Evolutionary conservation across 2,888 invertebrate species (phyloP).

Genomic region (Eristalis pertinax): DNA sequence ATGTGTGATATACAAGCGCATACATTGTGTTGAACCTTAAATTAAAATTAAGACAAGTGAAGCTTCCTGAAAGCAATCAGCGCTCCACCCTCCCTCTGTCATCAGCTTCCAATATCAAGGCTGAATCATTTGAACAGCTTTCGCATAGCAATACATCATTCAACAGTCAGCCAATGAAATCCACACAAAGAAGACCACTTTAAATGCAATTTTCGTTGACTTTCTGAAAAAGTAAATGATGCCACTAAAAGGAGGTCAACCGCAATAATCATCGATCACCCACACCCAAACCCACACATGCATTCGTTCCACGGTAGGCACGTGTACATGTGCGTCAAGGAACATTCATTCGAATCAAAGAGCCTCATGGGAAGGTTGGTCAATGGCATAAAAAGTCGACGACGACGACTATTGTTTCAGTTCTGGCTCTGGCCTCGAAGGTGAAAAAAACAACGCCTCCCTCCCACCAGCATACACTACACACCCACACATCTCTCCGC

Average conservation of each 20-base stretch:
- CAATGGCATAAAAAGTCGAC: conserved; percentile 47
- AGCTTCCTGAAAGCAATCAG: no score
- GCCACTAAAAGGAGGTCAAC: conserved; percentile 69
- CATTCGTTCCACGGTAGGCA: background rate
- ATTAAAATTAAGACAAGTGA: no score
- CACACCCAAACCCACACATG: conserved; percentile 16
- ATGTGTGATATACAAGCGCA: no score
- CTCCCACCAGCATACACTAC: background rate
- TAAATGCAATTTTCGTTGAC: conserved; percentile 24
- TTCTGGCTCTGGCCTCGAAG: conserved; percentile 38
- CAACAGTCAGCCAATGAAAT: background rate
- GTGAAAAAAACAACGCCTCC: conserved; percentile 47
- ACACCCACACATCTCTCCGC: conserved; percentile 27
- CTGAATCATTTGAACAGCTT: background rate
- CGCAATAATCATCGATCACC: conserved; percentile 71
- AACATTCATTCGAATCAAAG: conserved; percentile 40
- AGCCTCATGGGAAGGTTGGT: conserved; percentile 55
- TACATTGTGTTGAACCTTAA: no score
- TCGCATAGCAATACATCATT: background rate
- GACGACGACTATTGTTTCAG: conserved; percentile 58
- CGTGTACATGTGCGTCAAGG: conserved; percentile 40
- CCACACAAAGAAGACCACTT: background rate
- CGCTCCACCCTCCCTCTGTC: no score
- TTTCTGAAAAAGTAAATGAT: conserved; percentile 56
- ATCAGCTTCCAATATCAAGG: no score